Conservation (phyloP, 1,140 invertebrate genomes). For the Zaprionus davidi region DNA sequence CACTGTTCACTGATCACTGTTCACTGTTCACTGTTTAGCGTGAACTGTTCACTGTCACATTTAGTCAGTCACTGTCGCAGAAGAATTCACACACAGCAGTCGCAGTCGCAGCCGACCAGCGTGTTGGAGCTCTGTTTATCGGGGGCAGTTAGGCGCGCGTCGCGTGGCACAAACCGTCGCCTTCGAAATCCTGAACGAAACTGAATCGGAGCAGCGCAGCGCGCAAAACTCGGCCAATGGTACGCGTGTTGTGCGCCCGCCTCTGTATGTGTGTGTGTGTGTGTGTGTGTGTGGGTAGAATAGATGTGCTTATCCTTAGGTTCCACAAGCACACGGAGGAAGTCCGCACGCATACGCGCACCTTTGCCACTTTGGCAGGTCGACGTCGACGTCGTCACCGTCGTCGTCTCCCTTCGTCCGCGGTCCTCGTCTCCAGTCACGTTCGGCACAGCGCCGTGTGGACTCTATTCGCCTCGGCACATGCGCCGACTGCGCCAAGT, state of each 20-base stretch:
- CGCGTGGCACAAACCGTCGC: constrained; percentile 11
- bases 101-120: neutral
- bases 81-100: neutral
- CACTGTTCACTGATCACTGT: neutral
- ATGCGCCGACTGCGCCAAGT: neutral
- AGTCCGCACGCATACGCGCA: constrained; percentile 13
- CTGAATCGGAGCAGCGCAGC: constrained; percentile 10
- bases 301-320: constrained; percentile 6
- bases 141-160: neutral
- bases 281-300: neutral
- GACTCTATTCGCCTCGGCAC: neutral
- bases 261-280: neutral
- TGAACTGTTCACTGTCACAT: neutral
- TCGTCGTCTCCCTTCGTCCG: neutral
- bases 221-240: constrained; percentile 15
- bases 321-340: constrained; percentile 11
- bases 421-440: neutral
- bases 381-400: neutral
- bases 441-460: neutral
- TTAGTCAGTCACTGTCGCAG: neutral
- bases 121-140: neutral
- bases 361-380: constrained; percentile 15
- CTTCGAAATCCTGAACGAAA: constrained; percentile 18
- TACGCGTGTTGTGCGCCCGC: neutral
- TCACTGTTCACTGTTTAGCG: neutral